Evolutionary conservation across 1,140 invertebrate species (phyloP), one percentile per base, ranked within the genome.

Genomic region (Cyrtorhinus lividipennis): DNA sequence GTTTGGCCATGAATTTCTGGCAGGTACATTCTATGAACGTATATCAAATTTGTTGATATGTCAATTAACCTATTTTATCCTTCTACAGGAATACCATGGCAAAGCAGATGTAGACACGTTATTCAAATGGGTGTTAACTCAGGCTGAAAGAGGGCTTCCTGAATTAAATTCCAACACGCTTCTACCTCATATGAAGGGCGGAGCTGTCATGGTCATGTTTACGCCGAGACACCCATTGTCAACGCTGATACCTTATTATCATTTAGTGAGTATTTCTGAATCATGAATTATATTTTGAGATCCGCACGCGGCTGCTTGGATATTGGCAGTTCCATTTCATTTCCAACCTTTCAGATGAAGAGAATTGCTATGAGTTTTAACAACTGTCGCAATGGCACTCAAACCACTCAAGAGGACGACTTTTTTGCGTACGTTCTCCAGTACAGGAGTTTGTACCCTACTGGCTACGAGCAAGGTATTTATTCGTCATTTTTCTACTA

Each of bases 141-240:
- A 78, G 46, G 73, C 79, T 24, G 75, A 80, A 62, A 79, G 80
- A 68, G 77, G 64, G 83, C 84, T 1, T 76, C 80, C 56, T 84
- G 83, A 69, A 76, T 76, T 45, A 87, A 86, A 61, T 46, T 61
- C 60, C 3, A 61, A 61, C 38, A 79, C 75, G 45, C 75, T 86
- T 24, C 79, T 82, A 22, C 77, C 76, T 66, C 81, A 79, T 71
- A 73, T 83, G 10, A 77, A 79, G 61, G 76, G 77, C n/a, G 82
- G 82, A 60, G 83, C 84, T 3, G 79, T 82, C 24, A 69, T 88
- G 38, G 78, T 87, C 67, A 71, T 88, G 27, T 87, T 88, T 68
- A 86, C 84, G 1, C 85, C 86, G 20, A 74, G 81, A 30, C 86
- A 85, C 74, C 81, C 82, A 18, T 72, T 85, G 18, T 76, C 79